Evolutionary conservation across 2,888 invertebrate genomes (phyloP).

Genomic region (Notodonta ziczac): DNA sequence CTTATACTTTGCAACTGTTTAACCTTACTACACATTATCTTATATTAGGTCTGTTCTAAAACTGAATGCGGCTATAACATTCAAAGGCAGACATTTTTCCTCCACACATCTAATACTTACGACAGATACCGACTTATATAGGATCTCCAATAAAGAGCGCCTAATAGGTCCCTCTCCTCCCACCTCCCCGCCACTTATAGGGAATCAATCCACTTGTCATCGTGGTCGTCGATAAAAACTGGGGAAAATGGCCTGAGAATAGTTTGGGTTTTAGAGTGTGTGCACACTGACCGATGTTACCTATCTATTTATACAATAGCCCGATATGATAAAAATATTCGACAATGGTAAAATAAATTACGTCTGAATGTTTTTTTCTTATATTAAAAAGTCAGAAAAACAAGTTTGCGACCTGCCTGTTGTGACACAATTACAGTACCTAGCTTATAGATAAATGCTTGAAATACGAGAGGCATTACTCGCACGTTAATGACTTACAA

Average conservation of each 20-base stretch:
- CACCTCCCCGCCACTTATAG: conserved; percentile 36
- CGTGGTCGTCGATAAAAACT: conserved; percentile 43
- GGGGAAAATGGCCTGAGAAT: conserved; percentile 24
- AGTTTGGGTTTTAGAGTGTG: conserved; percentile 8
- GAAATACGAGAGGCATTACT: too few relatives aligned
- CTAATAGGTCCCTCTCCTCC: conserved; percentile 34
- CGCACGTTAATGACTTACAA: too few relatives aligned
- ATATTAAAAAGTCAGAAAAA: too few relatives aligned
- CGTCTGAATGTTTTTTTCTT: too few relatives aligned
- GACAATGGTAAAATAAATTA: too few relatives aligned
- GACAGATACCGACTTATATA: conserved; percentile 24
- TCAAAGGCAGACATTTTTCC: background rate
- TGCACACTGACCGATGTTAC: background rate
- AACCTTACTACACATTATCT: too few relatives aligned
- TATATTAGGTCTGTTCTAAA: too few relatives aligned
- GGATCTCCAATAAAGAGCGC: conserved; percentile 37
- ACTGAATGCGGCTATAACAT: background rate
- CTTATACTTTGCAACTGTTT: too few relatives aligned
- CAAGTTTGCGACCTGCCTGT: too few relatives aligned
- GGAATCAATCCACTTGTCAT: conserved; percentile 55
- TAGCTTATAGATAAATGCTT: too few relatives aligned
- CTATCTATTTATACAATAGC: background rate
- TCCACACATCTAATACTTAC: conserved; percentile 3
- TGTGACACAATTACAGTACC: too few relatives aligned
- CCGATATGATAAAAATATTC: too few relatives aligned